These are phyloP conservation scores for Anhinga anhinga DNA, from an alignment of 2,113 vertebrate species.

Conservation along the genomic window DNA sequence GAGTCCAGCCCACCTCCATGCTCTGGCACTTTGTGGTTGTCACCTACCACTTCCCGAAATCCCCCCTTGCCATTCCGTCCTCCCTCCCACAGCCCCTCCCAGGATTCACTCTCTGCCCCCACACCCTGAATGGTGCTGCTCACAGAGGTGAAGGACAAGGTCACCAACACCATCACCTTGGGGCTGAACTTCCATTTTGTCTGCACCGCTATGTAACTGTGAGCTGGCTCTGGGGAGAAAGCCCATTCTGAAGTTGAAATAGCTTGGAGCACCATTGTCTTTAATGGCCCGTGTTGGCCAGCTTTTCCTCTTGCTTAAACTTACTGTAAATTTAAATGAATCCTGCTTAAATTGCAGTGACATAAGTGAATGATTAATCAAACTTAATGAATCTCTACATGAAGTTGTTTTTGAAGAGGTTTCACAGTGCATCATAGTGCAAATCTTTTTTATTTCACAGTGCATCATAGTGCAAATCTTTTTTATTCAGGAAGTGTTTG, in stretches of 20 bases:
- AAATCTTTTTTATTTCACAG: neutral
- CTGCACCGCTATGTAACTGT: accelerated
- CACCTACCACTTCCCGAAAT: neutral
- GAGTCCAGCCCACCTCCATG: neutral
- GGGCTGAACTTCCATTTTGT: neutral
- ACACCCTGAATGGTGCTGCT: accelerated
- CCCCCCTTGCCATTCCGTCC: neutral
- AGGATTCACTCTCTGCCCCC: neutral
- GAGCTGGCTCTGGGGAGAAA: neutral
- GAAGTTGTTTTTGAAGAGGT: neutral
- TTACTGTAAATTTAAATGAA: neutral
- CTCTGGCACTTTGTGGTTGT: neutral
- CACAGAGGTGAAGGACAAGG: neutral
- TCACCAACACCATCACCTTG: neutral
- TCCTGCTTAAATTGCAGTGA: neutral
- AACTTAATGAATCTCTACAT: neutral
- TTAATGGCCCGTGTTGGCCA: accelerated
- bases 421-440: neutral
- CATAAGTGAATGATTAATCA: neutral
- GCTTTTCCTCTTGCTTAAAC: neutral
- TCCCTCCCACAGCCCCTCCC: neutral
- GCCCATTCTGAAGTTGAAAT: neutral
- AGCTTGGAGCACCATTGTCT: neutral
- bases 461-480: neutral
- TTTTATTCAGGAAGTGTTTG: neutral